Evolutionary conservation across 92 coral and sea anemone genomes (phyloP).

Genomic region (Parazoanthus swiftii): DNA sequence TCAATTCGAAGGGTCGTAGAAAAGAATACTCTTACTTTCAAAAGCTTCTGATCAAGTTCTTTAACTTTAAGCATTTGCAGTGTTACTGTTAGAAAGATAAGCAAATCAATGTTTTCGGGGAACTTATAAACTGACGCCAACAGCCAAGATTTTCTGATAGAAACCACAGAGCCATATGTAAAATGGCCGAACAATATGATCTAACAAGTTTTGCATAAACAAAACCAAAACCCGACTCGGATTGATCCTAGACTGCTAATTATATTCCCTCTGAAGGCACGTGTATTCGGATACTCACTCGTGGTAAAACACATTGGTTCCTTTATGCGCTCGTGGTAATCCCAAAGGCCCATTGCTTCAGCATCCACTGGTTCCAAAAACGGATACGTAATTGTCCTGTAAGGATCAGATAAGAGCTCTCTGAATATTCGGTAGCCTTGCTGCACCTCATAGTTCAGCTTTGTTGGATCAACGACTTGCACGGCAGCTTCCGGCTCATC

Average conservation of each 20-base stretch:
- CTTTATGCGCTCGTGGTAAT: slow-evolving; percentile 85
- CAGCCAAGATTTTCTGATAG: not conserved
- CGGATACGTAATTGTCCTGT: slow-evolving; percentile 90
- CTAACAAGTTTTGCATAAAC: not conserved
- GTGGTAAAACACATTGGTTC: slow-evolving; percentile 91
- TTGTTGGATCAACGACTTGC: slow-evolving; percentile 69
- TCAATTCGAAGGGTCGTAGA: not conserved
- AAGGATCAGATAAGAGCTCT: slow-evolving; percentile 82
- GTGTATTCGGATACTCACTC: slow-evolving; percentile 68
- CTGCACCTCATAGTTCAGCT: slow-evolving; percentile 85
- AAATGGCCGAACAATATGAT: not conserved
- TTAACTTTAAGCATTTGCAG: not conserved
- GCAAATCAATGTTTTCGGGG: not conserved
- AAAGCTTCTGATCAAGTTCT: not conserved
- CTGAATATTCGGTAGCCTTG: slow-evolving; percentile 90
- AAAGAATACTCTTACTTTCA: not conserved
- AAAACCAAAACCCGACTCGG: slow-evolving; percentile 7
- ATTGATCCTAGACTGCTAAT: not conserved
- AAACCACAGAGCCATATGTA: not conserved
- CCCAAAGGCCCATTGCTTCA: slow-evolving; percentile 92
- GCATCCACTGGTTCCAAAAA: slow-evolving; percentile 96
- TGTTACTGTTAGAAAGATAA: not conserved
- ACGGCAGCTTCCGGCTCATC: slow-evolving; percentile 50
- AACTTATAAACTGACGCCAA: not conserved
- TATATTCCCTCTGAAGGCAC: slow-evolving; percentile 36